Base-by-base conservation (phyloP, 2,797 vertebrate species). In the Synaphobranchus kaupii region DNA sequence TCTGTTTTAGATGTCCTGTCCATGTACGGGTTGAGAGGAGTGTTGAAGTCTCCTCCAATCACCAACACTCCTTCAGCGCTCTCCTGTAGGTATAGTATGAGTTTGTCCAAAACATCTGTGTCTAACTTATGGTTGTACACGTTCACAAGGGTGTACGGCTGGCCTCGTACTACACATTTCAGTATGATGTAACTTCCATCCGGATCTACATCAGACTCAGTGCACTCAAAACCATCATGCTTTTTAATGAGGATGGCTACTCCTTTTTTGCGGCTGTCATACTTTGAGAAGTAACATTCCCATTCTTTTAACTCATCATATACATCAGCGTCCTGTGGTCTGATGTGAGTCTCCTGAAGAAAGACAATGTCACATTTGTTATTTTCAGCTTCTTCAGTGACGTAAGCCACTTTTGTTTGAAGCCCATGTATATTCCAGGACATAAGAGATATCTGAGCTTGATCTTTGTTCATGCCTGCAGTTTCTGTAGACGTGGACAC, bases 41-140 rank as follows among this genome's bases (percentile, higher is more conserved):
- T 83, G 50, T 83, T 83, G 82, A 83, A 83, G 52, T 83, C 82
- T 7, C 82, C 82, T 15, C 47, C 82, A 10, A 83, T 54, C n/a
- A 83, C 82, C 13, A 83, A n/a, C 50, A 31, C 28, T 13, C 81
- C 81, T 12, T 48, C 25, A 4, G 4, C 81, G 3, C n/a, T n/a
- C 81, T 31, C 31, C 31, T 39, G 31, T 0, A 76, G 31, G 71
- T 76, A 39, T 13, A 3, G 71, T 8, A 0, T 39, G 17, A 76
- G 31, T 20, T 8, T 15, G 28, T 4, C 12, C 2, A 76, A 8
- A 25, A 76, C 12, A 12, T 31, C 8, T 31, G 0, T 54, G 10
- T 54, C 47, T 22, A 0, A 5, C n/a, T 17, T 1, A n/a, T 39
- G 47, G 82, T 83, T 83, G 52, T 83, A 83, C 47, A 83, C 50